Base-by-base conservation (phyloP, 2,113 vertebrate species). In the Rhabdornis inornatus region DNA sequence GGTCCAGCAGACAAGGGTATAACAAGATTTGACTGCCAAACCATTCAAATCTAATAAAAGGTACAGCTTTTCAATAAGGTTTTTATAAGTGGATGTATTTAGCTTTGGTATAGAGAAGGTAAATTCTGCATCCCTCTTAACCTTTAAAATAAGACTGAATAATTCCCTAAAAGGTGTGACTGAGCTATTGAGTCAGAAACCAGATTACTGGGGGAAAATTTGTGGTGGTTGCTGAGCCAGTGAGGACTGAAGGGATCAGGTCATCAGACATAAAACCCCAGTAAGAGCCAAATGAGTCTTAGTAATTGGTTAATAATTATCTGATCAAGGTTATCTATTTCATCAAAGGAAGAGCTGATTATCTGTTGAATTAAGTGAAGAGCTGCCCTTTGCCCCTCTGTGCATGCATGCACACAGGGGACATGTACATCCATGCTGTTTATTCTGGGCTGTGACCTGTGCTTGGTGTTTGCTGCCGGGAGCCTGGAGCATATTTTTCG, bases 181-280 rank as follows among this genome's bases (percentile, higher is more conserved):
- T 21, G 35, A 83, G 42, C n/a, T 65, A 11, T 87, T 56, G 24
- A 61, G 52, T 70, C 20, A 90, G 52, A 81, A 90, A 55, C 37
- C 0, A 5, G 55, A 80, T 47, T 44, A 53, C 37, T 33, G 39
- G 21, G 21, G 24, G 14, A 77, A 90, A 56, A 50, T 77, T 88
- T 4, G 1, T 3, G 0, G 21, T 1, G 6, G 2, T 7, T 85
- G 50, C n/a, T 4, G 2, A 61, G 18, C 24, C 42, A 42, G 31
- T 3, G 25, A 60, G 21, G 68, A n/a, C 44, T 4, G 1, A 57
- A 92, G 61, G 3, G 7, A 69, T 76, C 40, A 53, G 65, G 40
- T 39, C 61, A 33, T 21, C 49, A 28, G 28, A 22, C 3, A 12
- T 3, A 66, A 74, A 89, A 74, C 5, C 10, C 14, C 10, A 14